phyloP scores from a whole-genome alignment of 1,140 invertebrate genomes.

The Vanessa tameamea region DNA sequence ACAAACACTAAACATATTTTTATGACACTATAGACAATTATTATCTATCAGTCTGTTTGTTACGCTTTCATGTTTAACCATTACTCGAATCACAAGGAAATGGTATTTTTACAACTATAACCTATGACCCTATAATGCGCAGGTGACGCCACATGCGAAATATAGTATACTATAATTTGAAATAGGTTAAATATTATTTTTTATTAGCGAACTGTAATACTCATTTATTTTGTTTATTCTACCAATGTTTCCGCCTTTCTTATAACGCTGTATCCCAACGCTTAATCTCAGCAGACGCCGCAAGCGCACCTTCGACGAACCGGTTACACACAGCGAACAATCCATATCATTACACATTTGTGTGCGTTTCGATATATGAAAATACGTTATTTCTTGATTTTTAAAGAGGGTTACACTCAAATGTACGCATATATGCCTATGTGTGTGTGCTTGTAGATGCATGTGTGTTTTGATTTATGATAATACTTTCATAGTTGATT shows the following conservation, averaged over 20 bases:
- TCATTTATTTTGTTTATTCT: background rate
- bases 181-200: background rate
- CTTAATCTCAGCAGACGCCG: constrained; percentile 44
- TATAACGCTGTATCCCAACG: background rate
- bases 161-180: no score
- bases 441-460: constrained; percentile 5
- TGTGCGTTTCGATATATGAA: constrained; percentile 51
- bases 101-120: no score
- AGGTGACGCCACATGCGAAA: no score
- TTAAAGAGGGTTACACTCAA: constrained; percentile 38
- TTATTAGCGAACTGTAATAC: background rate
- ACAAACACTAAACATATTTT: no score
- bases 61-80: no score
- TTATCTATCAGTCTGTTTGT: no score
- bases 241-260: background rate
- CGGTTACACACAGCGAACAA: constrained; percentile 33
- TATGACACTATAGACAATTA: no score
- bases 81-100: no score
- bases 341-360: constrained; percentile 17
- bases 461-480: constrained; percentile 53
- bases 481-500: constrained; percentile 48
- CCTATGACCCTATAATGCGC: no score
- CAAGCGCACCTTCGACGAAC: constrained; percentile 34
- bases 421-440: constrained; percentile 21
- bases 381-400: constrained; percentile 38